A percentile compares a stretch with the other conserved stretches of the same genome.
Evolutionary conservation across 2,797 vertebrate species (phyloP).

Genomic region (Brachymystax lenok): DNA sequence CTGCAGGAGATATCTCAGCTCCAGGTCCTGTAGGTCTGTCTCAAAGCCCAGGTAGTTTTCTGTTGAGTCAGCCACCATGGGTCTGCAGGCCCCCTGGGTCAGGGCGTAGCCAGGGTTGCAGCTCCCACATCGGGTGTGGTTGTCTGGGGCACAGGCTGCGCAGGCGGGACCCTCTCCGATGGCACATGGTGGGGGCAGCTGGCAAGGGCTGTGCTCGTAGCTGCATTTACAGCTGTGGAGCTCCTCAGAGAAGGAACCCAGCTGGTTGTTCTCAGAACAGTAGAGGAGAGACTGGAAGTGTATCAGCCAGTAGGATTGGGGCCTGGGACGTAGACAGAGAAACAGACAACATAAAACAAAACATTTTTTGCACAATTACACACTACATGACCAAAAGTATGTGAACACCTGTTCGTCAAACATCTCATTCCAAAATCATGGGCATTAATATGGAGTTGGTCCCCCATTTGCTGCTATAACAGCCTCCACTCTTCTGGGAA

Average conservation of each 20-base stretch:
- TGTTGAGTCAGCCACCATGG: constrained; percentile 92
- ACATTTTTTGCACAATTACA: too few relatives aligned
- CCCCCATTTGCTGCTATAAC: too few relatives aligned
- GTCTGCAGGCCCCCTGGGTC: constrained; percentile 87
- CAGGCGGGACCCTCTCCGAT: constrained; percentile 86
- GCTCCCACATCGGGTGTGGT: constrained; percentile 91
- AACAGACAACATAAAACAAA: too few relatives aligned
- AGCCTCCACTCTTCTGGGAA: too few relatives aligned
- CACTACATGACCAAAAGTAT: too few relatives aligned
- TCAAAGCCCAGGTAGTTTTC: constrained; percentile 97
- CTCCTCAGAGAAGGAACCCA: constrained; percentile 91
- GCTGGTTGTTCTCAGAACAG: constrained; percentile 93
- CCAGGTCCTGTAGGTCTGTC: constrained; percentile 93
- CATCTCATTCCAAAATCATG: too few relatives aligned
- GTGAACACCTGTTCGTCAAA: too few relatives aligned
- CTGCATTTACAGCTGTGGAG: constrained; percentile 90
- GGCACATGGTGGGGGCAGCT: constrained; percentile 81
- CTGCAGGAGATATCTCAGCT: constrained; percentile 90
- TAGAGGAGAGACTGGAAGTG: constrained; percentile 94
- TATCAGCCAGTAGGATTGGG: constrained; percentile 89
- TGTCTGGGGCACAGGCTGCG: constrained; percentile 84
- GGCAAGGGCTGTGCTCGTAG: constrained; percentile 88
- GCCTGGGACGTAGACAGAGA: constrained; percentile 62
- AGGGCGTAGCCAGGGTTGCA: constrained; percentile 90
- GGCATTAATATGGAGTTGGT: too few relatives aligned